These are phyloP conservation scores for Berghia stephanieae DNA, from an alignment of 1,140 invertebrate genomes.

Conservation along the genomic window DNA sequence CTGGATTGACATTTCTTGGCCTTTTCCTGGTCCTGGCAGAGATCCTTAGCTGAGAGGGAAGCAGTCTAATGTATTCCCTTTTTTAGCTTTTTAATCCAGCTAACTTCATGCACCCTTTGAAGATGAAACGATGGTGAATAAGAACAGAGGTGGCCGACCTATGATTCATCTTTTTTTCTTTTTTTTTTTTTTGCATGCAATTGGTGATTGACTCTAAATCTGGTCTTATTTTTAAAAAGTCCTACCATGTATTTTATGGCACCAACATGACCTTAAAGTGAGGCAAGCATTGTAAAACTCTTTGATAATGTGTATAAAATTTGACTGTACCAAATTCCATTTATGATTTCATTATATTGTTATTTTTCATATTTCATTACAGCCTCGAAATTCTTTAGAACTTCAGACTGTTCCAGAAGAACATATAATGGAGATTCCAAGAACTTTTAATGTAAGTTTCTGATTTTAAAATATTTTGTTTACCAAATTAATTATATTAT, in stretches of 20 bases:
- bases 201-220: background rate
- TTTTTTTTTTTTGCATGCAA: no score
- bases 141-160: no score
- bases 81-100: no score
- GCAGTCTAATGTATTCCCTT: no score
- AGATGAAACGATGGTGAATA: no score
- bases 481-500: background rate
- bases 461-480: background rate
- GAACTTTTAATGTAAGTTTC: slow-evolving; percentile 17
- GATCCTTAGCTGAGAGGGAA: no score
- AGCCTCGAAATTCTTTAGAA: slow-evolving; percentile 77
- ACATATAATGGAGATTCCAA: slow-evolving; percentile 86
- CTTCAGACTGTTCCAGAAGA: slow-evolving; percentile 93
- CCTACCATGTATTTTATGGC: background rate
- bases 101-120: no score
- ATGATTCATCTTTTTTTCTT: no score
- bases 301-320: background rate
- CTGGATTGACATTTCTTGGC: no score
- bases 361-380: slow-evolving; percentile 18
- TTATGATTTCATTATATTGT: background rate
- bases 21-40: no score
- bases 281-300: no score
- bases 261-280: no score
- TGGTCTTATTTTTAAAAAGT: background rate
- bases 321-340: background rate